These are phyloP conservation scores for Tryphoninae sp. DNA, from an alignment of 2,888 invertebrate genomes.

Conservation along the genomic window DNA sequence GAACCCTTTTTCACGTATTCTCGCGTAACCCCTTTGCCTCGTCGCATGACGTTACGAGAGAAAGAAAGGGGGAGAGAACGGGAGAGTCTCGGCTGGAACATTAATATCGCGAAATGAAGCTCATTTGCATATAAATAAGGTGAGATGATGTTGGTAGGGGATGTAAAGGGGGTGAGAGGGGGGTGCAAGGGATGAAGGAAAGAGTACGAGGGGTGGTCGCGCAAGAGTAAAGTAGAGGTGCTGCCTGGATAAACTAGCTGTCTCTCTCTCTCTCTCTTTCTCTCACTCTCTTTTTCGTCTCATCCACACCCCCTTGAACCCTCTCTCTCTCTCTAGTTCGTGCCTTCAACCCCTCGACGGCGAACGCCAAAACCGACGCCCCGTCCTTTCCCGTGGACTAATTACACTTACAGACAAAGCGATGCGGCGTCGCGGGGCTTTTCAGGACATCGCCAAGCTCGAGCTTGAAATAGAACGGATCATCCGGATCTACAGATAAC, in stretches of 20 bases:
- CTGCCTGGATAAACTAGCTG: constrained; percentile 64
- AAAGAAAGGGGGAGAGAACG: constrained; percentile 57
- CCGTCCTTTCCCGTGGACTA: constrained; percentile 76
- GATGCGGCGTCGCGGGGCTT: constrained; percentile 63
- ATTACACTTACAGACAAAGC: constrained; percentile 81
- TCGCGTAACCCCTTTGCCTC: constrained; percentile 68
- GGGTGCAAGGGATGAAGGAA: constrained; percentile 71
- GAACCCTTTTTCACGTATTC: constrained; percentile 78
- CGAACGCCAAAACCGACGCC: constrained; percentile 44
- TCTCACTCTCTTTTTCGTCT: constrained; percentile 56
- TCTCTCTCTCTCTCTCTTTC: constrained; percentile 43
- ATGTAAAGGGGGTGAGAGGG: constrained; percentile 63
- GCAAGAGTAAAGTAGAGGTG: constrained; percentile 65
- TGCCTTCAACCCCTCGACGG: constrained; percentile 45
- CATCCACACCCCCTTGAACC: constrained; percentile 52
- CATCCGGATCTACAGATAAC: constrained; percentile 75
- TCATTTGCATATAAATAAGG: constrained; percentile 96
- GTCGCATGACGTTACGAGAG: constrained; percentile 58
- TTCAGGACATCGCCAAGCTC: constrained; percentile 22
- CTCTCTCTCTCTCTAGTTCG: constrained; percentile 22
- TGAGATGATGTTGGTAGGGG: constrained; percentile 77
- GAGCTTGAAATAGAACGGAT: constrained; percentile 27
- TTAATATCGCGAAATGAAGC: constrained; percentile 95
- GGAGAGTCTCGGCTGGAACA: constrained; percentile 82
- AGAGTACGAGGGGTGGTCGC: constrained; percentile 68